Conservation (phyloP, 1,140 invertebrate genomes). For the Tetragnatha versicolor region DNA sequence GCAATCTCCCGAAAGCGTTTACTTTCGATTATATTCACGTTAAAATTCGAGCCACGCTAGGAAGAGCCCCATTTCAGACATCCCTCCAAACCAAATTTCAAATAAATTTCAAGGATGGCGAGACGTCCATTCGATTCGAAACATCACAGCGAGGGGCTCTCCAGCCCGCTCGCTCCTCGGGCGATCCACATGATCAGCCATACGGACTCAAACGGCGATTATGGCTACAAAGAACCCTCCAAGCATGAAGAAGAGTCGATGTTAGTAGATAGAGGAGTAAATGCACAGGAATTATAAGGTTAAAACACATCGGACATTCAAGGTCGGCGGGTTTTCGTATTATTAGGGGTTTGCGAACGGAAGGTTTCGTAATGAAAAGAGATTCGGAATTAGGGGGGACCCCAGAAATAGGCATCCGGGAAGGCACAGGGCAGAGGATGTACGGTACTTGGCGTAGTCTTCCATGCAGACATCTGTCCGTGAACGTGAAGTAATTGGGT, state of each 20-base stretch:
- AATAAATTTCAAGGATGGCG: conserved; percentile 1
- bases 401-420: background rate
- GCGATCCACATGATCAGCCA: conserved; percentile 31
- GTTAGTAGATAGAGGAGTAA: background rate
- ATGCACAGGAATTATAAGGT: background rate
- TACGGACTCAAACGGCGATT: conserved; percentile 11
- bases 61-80: too few species aligned
- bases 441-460: too few species aligned
- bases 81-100: too few species aligned
- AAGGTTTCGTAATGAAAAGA: background rate
- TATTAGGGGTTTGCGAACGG: background rate
- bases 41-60: too few species aligned
- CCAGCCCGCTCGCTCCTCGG: background rate
- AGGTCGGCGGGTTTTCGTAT: background rate
- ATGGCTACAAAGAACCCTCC: background rate
- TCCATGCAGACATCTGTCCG: too few species aligned
- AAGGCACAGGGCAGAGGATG: too few species aligned
- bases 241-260: background rate
- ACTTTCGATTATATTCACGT: too few species aligned
- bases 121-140: background rate
- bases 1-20: too few species aligned
- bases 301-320: background rate
- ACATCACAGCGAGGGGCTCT: too few species aligned
- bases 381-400: background rate
- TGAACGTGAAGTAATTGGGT: too few species aligned